Conservation (phyloP, 2,797 vertebrate genomes). For the Lithobates pipiens region DNA sequence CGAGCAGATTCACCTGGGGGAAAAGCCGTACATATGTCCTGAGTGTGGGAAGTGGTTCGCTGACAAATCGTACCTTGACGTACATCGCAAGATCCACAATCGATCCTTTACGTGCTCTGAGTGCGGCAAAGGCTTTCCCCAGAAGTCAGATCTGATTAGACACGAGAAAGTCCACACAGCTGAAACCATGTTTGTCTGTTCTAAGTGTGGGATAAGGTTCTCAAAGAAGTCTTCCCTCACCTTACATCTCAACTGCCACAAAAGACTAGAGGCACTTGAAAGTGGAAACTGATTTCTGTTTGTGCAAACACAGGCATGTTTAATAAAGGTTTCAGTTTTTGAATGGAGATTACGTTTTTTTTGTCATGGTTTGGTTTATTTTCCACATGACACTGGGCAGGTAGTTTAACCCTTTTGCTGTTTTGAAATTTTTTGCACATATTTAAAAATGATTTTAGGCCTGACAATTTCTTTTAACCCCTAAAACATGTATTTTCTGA, state of each 20-base stretch:
- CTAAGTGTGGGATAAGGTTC: not conserved
- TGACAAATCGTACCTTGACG: not conserved
- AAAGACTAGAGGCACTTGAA: not conserved
- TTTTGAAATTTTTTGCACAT: no score
- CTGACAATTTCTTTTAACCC: no score
- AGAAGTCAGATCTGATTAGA: not conserved
- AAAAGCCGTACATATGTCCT: conserved; percentile 16
- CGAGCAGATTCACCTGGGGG: conserved; percentile 63
- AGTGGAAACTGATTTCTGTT: no score
- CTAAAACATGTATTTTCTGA: no score
- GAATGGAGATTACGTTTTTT: no score
- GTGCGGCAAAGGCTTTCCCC: not conserved
- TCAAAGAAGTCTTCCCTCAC: not conserved
- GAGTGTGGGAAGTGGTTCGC: conserved; percentile 1
- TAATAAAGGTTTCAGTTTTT: no score
- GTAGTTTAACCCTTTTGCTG: no score
- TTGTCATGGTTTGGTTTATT: no score
- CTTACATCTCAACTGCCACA: not conserved
- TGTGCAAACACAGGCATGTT: no score
- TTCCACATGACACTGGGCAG: no score
- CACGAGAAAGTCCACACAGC: not conserved
- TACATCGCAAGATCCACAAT: not conserved
- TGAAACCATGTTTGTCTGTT: not conserved
- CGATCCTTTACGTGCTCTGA: not conserved
- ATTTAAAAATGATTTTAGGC: no score